Base-by-base conservation (phyloP, 2,888 invertebrate genomes). In the Ochropacha duplaris region DNA sequence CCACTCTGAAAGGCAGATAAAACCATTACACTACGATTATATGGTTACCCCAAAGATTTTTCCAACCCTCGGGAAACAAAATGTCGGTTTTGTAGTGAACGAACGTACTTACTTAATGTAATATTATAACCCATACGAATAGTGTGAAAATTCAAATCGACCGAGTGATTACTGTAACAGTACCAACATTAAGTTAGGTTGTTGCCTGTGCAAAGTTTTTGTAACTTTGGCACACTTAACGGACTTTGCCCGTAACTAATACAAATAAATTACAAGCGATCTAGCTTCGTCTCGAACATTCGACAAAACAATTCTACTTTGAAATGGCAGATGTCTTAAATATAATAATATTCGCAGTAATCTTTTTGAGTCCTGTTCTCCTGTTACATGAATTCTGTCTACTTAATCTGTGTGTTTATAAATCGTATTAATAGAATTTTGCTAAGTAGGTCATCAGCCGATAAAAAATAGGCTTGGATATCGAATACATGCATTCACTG, bases 271-370 rank as follows among this genome's bases (percentile, higher is more conserved):
- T 44, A 44, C 19, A 44, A 36, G 19, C 44, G 44, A 44, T 44
- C 44, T 44, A 44, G 44, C 44, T 44, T 44, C 44, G 44, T 44
- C 44, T 44, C 44, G 44, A 44, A 44, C 44, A 44, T 44, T 44
- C 44, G n/a, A 5, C 44, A 44, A 6, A 44, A 44, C 44, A 44
- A 44, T 44, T 44, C 16, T 44, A 19, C 44, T 44, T 39, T 19
- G 9, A 44, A 44, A n/a, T n/a, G n/a, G n/a, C 44, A 44, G 44
- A 44, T 44, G 44, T 44, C 19, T 19, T 19, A 9, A 44, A 6
- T 36, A 36, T n/a, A 36, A 31, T n/a, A n/a, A n/a, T 36, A 36
- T 36, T 36, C 36, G 36, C 36, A 5, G n/a, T 36, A 36, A n/a
- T 12, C 2, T 28, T 36, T 36, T 36, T n/a, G 14, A 36, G 36